A percentile compares a stretch with the other conserved stretches of the same genome.
phyloP scores from a whole-genome alignment of 2,113 vertebrate genomes.

The Lates calcarifer region DNA sequence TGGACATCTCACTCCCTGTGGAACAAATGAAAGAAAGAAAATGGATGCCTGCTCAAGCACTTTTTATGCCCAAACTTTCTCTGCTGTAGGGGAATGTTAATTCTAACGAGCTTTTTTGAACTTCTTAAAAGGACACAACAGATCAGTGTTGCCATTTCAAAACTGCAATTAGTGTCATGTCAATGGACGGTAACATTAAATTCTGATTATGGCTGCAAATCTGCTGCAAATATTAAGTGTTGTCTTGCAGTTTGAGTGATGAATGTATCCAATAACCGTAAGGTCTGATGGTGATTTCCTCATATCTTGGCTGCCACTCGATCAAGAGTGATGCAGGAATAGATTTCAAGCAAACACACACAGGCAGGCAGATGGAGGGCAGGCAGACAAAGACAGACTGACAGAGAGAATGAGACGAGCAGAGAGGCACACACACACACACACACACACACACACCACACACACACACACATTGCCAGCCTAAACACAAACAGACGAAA shows the following conservation, averaged over 20 bases:
- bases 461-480: constrained; percentile 14
- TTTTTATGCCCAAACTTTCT: constrained; percentile 23
- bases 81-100: neutral
- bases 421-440: constrained; percentile 14
- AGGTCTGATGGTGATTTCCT: constrained; percentile 18
- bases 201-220: neutral
- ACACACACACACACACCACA: constrained; percentile 19
- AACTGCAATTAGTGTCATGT: constrained; percentile 15
- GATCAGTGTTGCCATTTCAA: neutral
- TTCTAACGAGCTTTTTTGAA: constrained; percentile 6
- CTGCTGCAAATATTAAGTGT: constrained; percentile 13
- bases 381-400: constrained; percentile 24
- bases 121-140: neutral
- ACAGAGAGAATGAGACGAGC: constrained; percentile 20
- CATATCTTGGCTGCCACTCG: constrained; percentile 29
- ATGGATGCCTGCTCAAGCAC: constrained; percentile 54
- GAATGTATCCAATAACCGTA: constrained; percentile 23
- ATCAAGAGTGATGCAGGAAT: constrained; percentile 30
- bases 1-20: constrained; percentile 49
- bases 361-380: constrained; percentile 42
- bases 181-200: neutral
- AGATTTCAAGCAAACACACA: constrained; percentile 34
- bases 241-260: constrained; percentile 28
- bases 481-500: constrained; percentile 45
- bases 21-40: constrained; percentile 40